Conservation (phyloP, 2,797 vertebrate genomes). For the Eulemur coronatus region DNA sequence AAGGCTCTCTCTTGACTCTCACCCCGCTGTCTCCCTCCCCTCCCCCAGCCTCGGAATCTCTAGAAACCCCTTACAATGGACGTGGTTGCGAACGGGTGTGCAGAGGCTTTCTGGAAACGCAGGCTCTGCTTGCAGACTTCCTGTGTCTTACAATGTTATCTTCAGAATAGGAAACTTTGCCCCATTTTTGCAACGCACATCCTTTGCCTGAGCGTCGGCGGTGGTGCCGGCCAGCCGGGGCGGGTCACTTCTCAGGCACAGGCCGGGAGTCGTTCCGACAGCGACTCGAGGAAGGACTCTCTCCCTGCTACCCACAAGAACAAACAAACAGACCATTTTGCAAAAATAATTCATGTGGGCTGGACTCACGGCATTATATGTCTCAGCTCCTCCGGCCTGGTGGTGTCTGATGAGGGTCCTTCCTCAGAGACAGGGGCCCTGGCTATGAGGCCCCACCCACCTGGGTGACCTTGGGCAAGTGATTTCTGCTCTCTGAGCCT, state of each 20-base stretch:
- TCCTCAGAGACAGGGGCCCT: not conserved
- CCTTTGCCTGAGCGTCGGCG: slow-evolving; percentile 76
- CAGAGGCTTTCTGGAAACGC: slow-evolving; percentile 72
- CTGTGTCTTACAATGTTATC: slow-evolving; percentile 83
- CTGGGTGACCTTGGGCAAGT: not conserved
- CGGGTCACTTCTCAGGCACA: slow-evolving; percentile 65
- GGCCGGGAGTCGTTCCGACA: slow-evolving; percentile 53
- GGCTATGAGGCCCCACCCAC: not conserved
- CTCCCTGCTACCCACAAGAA: slow-evolving; percentile 42
- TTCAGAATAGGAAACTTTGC: slow-evolving; percentile 82
- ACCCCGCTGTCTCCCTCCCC: not conserved
- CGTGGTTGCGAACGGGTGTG: slow-evolving; percentile 51
- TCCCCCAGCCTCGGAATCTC: not conserved
- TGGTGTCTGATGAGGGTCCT: not conserved
- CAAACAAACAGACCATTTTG: slow-evolving; percentile 69
- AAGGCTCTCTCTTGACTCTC: not conserved
- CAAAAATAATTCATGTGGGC: slow-evolving; percentile 59
- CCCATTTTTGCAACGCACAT: slow-evolving; percentile 82
- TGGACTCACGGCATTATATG: not conserved
- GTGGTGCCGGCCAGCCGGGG: slow-evolving; percentile 72
- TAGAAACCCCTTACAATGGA: slow-evolving; percentile 56
- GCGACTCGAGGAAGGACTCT: not conserved
- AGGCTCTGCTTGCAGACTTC: slow-evolving; percentile 72
- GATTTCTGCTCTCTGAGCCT: slow-evolving; percentile 2
- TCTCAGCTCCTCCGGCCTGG: not conserved